These are phyloP conservation scores for Phyllopteryx taeniolatus DNA, from an alignment of 2,113 vertebrate genomes.

Conservation along the genomic window DNA sequence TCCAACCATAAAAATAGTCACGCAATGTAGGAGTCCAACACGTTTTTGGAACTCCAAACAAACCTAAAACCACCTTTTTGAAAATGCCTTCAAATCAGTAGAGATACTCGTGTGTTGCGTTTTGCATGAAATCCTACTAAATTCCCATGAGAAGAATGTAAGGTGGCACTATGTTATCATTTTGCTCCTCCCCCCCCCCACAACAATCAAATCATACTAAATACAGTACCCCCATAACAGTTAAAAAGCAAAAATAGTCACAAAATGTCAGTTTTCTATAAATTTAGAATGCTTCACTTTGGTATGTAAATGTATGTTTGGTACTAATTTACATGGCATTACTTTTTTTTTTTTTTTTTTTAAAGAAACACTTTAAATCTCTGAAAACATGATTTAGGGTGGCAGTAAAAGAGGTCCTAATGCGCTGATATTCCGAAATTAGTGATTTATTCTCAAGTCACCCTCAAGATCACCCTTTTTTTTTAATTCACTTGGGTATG, in stretches of 20 bases:
- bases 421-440: too few relatives aligned
- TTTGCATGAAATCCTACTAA: too few relatives aligned
- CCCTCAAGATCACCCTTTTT: too few relatives aligned
- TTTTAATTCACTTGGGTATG: too few relatives aligned
- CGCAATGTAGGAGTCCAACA: neutral
- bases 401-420: too few relatives aligned
- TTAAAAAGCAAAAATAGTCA: neutral
- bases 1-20: neutral
- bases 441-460: too few relatives aligned
- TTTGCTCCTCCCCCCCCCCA: too few relatives aligned
- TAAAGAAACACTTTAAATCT: neutral
- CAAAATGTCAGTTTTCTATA: neutral
- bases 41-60: neutral
- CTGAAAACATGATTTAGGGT: neutral
- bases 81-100: neutral
- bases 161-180: too few relatives aligned
- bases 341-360: neutral
- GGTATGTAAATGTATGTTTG: neutral
- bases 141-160: neutral
- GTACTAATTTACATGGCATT: neutral
- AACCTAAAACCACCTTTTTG: neutral
- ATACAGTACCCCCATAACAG: too few relatives aligned
- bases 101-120: neutral
- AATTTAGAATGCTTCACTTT: neutral
- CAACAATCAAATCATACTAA: too few relatives aligned